Evolutionary conservation across 2,113 vertebrate species (phyloP).

Genomic region (Sterrhoptilus dennistouni): DNA sequence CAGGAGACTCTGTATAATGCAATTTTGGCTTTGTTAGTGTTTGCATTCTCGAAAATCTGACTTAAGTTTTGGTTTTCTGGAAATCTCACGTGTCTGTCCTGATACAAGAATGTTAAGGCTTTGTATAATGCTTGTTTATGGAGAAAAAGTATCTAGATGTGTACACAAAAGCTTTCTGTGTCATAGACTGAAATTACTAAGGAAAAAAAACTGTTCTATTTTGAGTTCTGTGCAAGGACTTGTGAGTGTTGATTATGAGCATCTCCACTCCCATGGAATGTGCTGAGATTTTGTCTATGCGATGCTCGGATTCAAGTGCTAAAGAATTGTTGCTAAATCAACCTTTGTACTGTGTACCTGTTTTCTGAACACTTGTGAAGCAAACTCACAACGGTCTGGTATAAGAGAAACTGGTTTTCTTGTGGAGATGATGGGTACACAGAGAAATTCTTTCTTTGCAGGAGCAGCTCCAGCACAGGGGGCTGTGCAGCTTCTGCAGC

Average conservation of each 20-base stretch:
- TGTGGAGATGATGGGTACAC: background rate
- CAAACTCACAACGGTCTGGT: background rate
- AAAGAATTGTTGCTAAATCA: background rate
- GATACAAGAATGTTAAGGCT: background rate
- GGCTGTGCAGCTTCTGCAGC: background rate
- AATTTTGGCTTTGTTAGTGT: background rate
- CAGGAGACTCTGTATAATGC: background rate
- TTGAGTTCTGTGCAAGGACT: background rate
- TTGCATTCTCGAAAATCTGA: background rate
- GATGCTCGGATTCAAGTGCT: background rate
- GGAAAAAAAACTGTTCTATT: background rate
- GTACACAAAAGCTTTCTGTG: background rate
- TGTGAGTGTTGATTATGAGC: background rate
- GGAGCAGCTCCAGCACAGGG: background rate
- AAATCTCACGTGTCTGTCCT: background rate
- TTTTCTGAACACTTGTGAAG: background rate
- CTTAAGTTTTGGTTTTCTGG: background rate
- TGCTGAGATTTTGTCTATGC: background rate
- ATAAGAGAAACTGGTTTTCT: background rate
- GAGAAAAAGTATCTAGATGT: background rate
- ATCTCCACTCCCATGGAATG: background rate
- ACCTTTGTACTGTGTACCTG: background rate
- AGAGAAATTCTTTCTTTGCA: background rate
- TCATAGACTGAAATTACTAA: background rate
- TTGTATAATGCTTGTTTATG: background rate